A percentile compares a stretch with the other conserved stretches of the same genome.
phyloP scores from a whole-genome alignment of 2,888 invertebrate genomes.

The Drosophila lacicola region DNA sequence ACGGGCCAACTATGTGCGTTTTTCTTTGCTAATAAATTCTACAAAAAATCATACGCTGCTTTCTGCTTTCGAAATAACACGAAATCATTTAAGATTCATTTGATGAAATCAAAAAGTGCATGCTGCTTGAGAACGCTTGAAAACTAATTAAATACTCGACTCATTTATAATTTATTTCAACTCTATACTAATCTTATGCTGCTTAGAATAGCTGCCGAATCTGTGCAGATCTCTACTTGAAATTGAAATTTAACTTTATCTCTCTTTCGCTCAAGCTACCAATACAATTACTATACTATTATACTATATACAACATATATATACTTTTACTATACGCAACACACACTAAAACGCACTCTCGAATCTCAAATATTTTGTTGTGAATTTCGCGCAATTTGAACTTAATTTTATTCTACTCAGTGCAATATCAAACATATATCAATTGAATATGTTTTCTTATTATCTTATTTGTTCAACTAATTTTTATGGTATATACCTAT shows the following conservation, averaged over 20 bases:
- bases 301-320: slow-evolving; percentile 3
- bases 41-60: slow-evolving; percentile 16
- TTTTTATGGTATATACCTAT: slow-evolving; percentile 65
- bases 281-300: background rate
- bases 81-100: slow-evolving; percentile 3
- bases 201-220: slow-evolving; percentile 4
- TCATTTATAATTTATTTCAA: slow-evolving; percentile 1
- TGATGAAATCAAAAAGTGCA: slow-evolving; percentile 40
- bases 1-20: slow-evolving; percentile 65
- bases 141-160: slow-evolving; percentile 6
- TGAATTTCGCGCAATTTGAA: slow-evolving; percentile 53
- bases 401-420: slow-evolving; percentile 17
- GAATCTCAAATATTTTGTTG: slow-evolving; percentile 17
- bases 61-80: slow-evolving; percentile 29
- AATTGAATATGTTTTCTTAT: slow-evolving; percentile 14
- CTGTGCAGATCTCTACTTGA: slow-evolving; percentile 10
- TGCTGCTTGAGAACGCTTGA: slow-evolving; percentile 67
- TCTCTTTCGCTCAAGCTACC: too few species aligned
- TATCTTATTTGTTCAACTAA: slow-evolving; percentile 47
- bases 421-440: slow-evolving; percentile 14
- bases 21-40: slow-evolving; percentile 31
- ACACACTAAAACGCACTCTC: slow-evolving; percentile 3
- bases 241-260: background rate
- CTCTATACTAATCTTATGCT: slow-evolving; percentile 3
- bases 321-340: slow-evolving; percentile 2